Evolutionary conservation across 2,113 vertebrate genomes (phyloP).

Genomic region (Mystacornis crossleyi): DNA sequence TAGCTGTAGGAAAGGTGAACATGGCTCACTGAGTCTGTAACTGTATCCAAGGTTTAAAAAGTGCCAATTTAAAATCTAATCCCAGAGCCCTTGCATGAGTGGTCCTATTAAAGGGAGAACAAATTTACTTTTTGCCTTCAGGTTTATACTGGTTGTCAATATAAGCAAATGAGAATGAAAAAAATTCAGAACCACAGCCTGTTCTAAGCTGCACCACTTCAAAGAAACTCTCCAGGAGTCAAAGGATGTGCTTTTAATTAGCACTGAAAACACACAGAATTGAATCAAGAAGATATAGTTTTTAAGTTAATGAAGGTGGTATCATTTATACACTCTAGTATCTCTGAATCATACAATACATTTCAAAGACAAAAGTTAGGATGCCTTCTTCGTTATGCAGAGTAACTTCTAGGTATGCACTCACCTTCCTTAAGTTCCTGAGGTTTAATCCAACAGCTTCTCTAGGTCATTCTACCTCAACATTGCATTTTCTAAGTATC

Average conservation of each 20-base stretch:
- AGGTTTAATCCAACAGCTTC: background rate
- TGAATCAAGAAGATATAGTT: background rate
- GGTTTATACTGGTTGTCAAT: background rate
- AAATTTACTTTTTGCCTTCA: slow-evolving; percentile 6
- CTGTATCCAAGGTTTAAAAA: slow-evolving; percentile 14
- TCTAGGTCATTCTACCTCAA: background rate
- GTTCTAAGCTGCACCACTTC: background rate
- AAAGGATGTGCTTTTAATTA: background rate
- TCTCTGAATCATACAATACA: background rate
- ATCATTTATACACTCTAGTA: background rate
- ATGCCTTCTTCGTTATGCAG: background rate
- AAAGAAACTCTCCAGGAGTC: background rate
- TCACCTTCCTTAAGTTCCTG: background rate
- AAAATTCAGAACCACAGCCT: background rate
- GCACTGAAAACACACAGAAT: background rate
- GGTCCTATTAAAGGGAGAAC: slow-evolving; percentile 3
- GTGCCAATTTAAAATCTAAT: slow-evolving; percentile 44
- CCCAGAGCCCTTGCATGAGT: background rate
- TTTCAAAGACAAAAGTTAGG: background rate
- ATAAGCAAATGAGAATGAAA: background rate
- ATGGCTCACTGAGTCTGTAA: background rate
- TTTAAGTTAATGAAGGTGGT: background rate
- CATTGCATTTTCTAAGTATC: background rate
- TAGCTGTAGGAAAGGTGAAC: background rate
- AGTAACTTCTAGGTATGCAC: background rate